These are phyloP conservation scores for Diarsia rubi DNA, from an alignment of 2,888 invertebrate genomes.

Conservation along the genomic window DNA sequence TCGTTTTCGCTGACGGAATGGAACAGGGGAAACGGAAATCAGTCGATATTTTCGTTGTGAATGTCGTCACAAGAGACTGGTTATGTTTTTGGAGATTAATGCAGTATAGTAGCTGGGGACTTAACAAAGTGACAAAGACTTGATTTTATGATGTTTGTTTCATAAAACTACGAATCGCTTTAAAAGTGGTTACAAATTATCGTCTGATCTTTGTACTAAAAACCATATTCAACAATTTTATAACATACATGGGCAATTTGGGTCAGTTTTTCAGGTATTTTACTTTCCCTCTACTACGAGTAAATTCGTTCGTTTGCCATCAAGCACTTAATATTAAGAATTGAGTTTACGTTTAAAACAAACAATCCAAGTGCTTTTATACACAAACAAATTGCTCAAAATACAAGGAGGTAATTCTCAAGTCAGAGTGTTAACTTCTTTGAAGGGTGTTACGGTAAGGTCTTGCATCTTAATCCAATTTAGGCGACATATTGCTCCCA, in stretches of 20 bases:
- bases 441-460: conserved; percentile 50
- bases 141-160: too few species aligned
- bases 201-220: too few species aligned
- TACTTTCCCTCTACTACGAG: too few species aligned
- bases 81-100: not conserved
- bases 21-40: not conserved
- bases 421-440: conserved; percentile 45
- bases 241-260: too few species aligned
- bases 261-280: too few species aligned
- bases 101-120: not conserved
- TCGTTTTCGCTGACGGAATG: not conserved
- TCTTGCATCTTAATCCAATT: conserved; percentile 65
- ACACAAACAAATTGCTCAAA: conserved; percentile 24
- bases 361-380: not conserved
- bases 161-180: too few species aligned
- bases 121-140: too few species aligned
- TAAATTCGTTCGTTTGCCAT: not conserved
- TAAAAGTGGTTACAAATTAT: too few species aligned
- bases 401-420: conserved; percentile 27
- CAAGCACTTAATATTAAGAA: not conserved
- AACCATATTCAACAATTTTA: too few species aligned
- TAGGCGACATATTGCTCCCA: conserved; percentile 56
- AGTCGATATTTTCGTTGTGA: not conserved
- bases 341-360: not conserved
- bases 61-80: not conserved